Conservation (phyloP, 2,797 vertebrate genomes). For the Myotis daubentonii region DNA sequence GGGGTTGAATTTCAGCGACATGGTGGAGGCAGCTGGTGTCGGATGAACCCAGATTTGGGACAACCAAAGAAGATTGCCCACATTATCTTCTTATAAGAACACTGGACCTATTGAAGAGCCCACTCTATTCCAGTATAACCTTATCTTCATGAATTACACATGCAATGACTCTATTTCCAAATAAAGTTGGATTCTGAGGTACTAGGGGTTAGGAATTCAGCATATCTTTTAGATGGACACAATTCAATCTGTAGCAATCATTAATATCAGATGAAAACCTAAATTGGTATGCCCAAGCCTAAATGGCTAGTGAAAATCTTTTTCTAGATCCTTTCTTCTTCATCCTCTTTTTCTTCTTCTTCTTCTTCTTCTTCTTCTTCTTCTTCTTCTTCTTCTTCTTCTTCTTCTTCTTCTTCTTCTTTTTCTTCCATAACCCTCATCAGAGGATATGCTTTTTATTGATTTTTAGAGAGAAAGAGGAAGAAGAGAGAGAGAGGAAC, state of each 20-base stretch:
- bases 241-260: slow-evolving; percentile 38
- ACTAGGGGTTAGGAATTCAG: neutral
- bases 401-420: too few relatives aligned
- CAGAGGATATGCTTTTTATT: neutral
- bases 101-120: neutral
- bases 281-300: slow-evolving; percentile 47
- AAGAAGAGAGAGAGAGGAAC: neutral
- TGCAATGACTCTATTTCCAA: neutral
- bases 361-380: fast-evolving
- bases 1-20: too few relatives aligned
- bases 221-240: neutral
- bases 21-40: too few relatives aligned
- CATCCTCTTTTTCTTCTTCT: too few relatives aligned
- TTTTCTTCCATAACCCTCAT: neutral
- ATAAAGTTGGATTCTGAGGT: neutral
- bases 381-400: too few relatives aligned
- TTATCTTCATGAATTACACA: neutral
- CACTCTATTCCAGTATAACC: neutral
- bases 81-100: neutral
- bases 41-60: too few relatives aligned
- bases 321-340: neutral
- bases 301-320: slow-evolving; percentile 47
- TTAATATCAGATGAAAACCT: slow-evolving; percentile 62
- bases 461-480: neutral
- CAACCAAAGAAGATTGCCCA: too few relatives aligned